Evolutionary conservation across 23 tunicate species (phyloP).

Genomic region (Phallusia fumigata): DNA sequence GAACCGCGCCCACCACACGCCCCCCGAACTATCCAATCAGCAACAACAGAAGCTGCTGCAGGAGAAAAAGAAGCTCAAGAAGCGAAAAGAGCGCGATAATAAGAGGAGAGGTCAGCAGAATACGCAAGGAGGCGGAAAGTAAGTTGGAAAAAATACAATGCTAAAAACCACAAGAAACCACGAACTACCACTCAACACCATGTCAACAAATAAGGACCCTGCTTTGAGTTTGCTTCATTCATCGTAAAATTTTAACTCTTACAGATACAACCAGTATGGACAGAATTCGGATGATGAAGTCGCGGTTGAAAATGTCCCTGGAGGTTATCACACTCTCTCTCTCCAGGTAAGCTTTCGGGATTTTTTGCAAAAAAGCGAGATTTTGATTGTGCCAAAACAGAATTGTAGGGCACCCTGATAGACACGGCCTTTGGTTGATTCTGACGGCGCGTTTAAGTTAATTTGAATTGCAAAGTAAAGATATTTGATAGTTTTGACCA

Average conservation of each 20-base stretch:
- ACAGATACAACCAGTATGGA: not conserved
- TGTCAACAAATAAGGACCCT: too few species aligned
- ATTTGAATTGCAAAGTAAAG: too few species aligned
- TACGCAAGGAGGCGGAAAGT: slow-evolving; percentile 16
- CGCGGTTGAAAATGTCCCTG: slow-evolving; percentile 73
- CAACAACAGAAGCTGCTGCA: slow-evolving; percentile 23
- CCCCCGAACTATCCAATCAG: slow-evolving; percentile 18
- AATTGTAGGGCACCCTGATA: too few species aligned
- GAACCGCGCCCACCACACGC: slow-evolving; percentile 87
- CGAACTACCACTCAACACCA: too few species aligned
- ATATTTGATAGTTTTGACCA: too few species aligned
- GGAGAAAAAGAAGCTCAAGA: slow-evolving; percentile 75
- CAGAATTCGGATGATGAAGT: slow-evolving; percentile 91
- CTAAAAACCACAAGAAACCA: too few species aligned
- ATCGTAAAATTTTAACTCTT: too few species aligned
- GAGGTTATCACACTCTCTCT: slow-evolving; percentile 89
- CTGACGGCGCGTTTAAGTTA: too few species aligned
- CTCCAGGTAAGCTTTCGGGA: slow-evolving; percentile 60
- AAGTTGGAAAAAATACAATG: not conserved
- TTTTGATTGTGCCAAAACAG: too few species aligned
- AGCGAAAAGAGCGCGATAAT: slow-evolving; percentile 82
- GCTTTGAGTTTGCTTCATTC: too few species aligned
- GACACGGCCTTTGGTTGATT: too few species aligned
- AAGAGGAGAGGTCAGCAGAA: slow-evolving; percentile 57
- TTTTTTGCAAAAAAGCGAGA: too few species aligned